A percentile compares a stretch with the other conserved stretches of the same genome.
Conservation (phyloP, 2,888 invertebrate genomes). For the Hydraecia micacea region DNA sequence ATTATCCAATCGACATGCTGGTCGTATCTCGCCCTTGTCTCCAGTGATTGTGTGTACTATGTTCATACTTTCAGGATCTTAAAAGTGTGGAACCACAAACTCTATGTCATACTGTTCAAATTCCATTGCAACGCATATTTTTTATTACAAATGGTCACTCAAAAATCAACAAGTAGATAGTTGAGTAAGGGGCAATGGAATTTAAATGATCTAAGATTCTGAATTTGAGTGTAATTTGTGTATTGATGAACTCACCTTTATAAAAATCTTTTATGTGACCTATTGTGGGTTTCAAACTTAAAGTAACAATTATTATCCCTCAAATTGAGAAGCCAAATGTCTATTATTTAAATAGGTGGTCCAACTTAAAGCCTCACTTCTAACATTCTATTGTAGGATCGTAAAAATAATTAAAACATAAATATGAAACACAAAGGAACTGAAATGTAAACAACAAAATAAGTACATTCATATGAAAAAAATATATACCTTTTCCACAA, state of each 20-base stretch:
- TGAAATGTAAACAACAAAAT: slow-evolving; percentile 65
- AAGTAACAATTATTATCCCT: slow-evolving; percentile 65
- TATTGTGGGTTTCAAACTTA: slow-evolving; percentile 20
- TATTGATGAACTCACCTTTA: slow-evolving; percentile 50
- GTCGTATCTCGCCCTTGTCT: slow-evolving; percentile 81
- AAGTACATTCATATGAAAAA: slow-evolving; percentile 76
- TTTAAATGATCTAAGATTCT: slow-evolving; percentile 9
- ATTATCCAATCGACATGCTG: slow-evolving; percentile 86
- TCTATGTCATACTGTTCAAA: background rate
- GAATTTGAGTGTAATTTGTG: slow-evolving; percentile 49
- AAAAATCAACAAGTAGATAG: slow-evolving; percentile 13
- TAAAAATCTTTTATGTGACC: background rate
- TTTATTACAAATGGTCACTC: background rate
- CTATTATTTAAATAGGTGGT: slow-evolving; percentile 78
- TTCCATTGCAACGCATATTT: background rate
- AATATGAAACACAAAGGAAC: slow-evolving; percentile 45
- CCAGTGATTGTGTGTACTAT: slow-evolving; percentile 78
- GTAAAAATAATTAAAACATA: slow-evolving; percentile 69
- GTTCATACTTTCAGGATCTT: slow-evolving; percentile 26
- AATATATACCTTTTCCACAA: slow-evolving; percentile 74
- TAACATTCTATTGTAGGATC: slow-evolving; percentile 70
- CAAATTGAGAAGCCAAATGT: slow-evolving; percentile 64
- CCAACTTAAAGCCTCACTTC: slow-evolving; percentile 80
- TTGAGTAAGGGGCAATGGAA: background rate
- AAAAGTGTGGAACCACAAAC: background rate